Evolutionary conservation across 2,888 invertebrate genomes (phyloP).

Genomic region (Hydroisotoma schaefferi): DNA sequence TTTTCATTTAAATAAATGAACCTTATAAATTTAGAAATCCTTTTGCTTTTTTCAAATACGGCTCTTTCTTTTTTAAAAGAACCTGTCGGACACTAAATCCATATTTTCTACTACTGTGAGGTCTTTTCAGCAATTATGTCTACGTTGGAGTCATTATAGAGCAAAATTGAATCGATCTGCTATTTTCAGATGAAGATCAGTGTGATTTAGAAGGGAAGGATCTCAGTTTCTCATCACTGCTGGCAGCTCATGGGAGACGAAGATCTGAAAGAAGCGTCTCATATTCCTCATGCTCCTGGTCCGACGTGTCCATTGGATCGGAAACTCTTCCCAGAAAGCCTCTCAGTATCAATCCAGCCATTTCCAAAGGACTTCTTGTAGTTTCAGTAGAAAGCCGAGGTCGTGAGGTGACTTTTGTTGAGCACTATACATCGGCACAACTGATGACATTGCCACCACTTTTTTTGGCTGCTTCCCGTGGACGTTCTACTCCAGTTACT

Average conservation of each 20-base stretch:
- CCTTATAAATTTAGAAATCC: no score
- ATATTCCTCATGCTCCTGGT: slow-evolving; percentile 49
- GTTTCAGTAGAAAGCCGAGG: slow-evolving; percentile 49
- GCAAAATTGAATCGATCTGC: slow-evolving; percentile 1
- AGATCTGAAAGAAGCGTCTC: slow-evolving; percentile 48
- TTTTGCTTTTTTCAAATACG: no score
- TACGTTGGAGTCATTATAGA: not conserved
- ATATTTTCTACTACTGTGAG: no score
- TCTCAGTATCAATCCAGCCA: slow-evolving; percentile 47
- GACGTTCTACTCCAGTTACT: slow-evolving; percentile 57
- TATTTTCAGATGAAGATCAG: slow-evolving; percentile 47
- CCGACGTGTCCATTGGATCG: slow-evolving; percentile 48
- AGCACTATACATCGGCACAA: slow-evolving; percentile 56
- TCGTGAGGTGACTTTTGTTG: slow-evolving; percentile 50
- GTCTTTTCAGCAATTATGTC: no score
- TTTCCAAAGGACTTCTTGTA: slow-evolving; percentile 48
- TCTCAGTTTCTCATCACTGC: slow-evolving; percentile 48
- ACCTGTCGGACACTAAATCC: no score
- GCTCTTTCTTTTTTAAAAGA: no score
- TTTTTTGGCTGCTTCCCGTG: slow-evolving; percentile 58
- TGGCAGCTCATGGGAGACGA: slow-evolving; percentile 48
- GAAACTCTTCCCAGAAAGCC: slow-evolving; percentile 47
- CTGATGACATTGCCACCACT: slow-evolving; percentile 60
- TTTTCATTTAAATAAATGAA: no score
- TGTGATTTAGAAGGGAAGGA: slow-evolving; percentile 48